phyloP scores from a whole-genome alignment of 92 coral and sea anemone genomes.

The Siderastrea radians region DNA sequence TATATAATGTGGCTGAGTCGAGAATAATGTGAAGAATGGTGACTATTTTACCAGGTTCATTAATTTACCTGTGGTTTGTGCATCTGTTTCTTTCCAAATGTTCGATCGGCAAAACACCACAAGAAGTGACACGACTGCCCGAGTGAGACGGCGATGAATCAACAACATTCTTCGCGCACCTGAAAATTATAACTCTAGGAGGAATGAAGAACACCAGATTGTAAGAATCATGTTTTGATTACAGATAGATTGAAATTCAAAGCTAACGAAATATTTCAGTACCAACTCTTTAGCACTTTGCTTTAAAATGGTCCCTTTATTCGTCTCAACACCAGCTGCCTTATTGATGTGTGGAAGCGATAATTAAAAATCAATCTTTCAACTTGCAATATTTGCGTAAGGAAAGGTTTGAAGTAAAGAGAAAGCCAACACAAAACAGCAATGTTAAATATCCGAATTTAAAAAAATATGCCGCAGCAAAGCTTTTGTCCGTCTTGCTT shows the following conservation, averaged over 20 bases:
- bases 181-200: not conserved
- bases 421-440: not conserved
- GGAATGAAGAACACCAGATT: too few relatives aligned
- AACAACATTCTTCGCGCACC: not conserved
- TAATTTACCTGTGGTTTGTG: slow-evolving; percentile 8
- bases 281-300: not conserved
- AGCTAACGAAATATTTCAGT: not conserved
- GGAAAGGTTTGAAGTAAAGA: not conserved
- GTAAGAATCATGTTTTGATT: not conserved
- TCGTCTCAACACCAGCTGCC: not conserved
- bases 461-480: not conserved
- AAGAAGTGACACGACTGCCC: slow-evolving; percentile 1
- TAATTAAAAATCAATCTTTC: not conserved
- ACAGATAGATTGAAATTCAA: not conserved
- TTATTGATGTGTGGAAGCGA: not conserved
- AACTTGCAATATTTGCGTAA: not conserved
- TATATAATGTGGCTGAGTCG: too few relatives aligned
- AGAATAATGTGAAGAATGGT: too few relatives aligned
- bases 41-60: not conserved
- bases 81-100: not conserved
- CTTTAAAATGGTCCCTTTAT: not conserved
- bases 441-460: not conserved
- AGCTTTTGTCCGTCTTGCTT: not conserved
- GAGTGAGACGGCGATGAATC: not conserved
- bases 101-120: not conserved